These are phyloP conservation scores for Dissostichus mawsoni DNA, from an alignment of 2,113 vertebrate genomes.

Conservation along the genomic window DNA sequence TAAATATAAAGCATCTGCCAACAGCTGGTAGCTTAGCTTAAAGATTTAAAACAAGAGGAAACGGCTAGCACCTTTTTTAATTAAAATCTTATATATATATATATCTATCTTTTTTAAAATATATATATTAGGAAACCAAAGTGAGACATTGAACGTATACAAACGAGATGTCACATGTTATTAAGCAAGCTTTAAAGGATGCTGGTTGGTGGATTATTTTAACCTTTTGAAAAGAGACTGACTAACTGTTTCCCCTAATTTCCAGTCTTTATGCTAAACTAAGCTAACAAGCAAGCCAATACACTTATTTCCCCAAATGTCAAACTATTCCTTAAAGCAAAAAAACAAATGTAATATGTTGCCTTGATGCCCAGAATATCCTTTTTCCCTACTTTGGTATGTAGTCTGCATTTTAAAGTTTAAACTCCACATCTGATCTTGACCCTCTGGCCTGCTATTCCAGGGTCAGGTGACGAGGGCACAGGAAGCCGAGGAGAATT, in stretches of 20 bases:
- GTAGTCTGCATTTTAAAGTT: neutral
- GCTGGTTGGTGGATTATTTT: neutral
- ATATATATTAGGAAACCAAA: neutral
- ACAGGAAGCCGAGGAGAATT: conserved; percentile 96
- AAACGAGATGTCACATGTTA: neutral
- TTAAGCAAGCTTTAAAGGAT: neutral
- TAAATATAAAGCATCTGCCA: neutral
- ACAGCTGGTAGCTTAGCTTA: neutral
- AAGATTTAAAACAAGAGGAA: neutral
- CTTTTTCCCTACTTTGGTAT: neutral
- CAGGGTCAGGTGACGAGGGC: conserved; percentile 96
- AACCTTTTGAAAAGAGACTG: neutral
- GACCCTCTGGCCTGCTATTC: conserved; percentile 25
- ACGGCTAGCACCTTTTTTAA: too few species aligned
- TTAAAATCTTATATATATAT: too few species aligned
- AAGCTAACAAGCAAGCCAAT: conserved; percentile 1
- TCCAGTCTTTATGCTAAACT: neutral
- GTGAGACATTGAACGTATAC: neutral
- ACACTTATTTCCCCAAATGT: neutral
- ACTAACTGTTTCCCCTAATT: neutral
- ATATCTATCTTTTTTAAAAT: too few species aligned
- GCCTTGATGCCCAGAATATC: neutral
- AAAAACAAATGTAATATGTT: neutral
- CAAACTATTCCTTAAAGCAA: neutral
- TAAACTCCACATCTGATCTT: neutral